Evolutionary conservation across 2,113 vertebrate genomes (phyloP), one percentile per base, ranked within the genome.

Genomic region (Melanotaenia duboulayi): DNA sequence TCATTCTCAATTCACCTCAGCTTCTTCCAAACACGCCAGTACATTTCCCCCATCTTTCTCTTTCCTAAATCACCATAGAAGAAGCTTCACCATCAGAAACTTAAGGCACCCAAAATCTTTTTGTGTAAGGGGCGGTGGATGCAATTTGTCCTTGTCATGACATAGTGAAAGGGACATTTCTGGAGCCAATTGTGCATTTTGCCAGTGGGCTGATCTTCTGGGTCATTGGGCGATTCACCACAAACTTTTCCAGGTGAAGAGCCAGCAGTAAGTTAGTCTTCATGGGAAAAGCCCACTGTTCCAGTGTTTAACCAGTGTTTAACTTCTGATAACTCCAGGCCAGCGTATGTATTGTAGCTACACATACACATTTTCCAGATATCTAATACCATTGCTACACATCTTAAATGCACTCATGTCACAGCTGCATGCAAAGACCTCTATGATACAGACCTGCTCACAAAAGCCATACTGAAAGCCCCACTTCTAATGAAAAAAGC

Each of bases 141-240:
- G 76, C 89, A 89, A 92, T 94, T 91, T 92, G 89, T 93, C 90
- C 90, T 92, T 92, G 91, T 93, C 93, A 88, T 52, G 79, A 72
- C 66, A 64, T 76, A 81, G 74, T 88, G 83, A 91, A 84, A 88
- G 79, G 76, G 74, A 52, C 77, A 86, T 81, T 62, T 74, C 67
- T 52, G 25, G 49, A 83, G 77, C 78, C 87, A 85, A 91, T 88
- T 84, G 86, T 84, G 85, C 78, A 52, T 75, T 76, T 86, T 90
- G 88, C 88, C 78, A 88, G 75, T 74, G 58, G 78, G 80, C 74
- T 35, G 54, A 46, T 73, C 87, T 90, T 93, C 84, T 83, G 91
- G 91, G 90, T 93, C 91, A 91, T n/a, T 85, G 87, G 84, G 37
- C 81, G 71, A 87, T 90, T 91, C 81, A 71, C 87, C 5, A 35